phyloP scores from a whole-genome alignment of 1,140 invertebrate species.

The Diachasma alloeum region DNA sequence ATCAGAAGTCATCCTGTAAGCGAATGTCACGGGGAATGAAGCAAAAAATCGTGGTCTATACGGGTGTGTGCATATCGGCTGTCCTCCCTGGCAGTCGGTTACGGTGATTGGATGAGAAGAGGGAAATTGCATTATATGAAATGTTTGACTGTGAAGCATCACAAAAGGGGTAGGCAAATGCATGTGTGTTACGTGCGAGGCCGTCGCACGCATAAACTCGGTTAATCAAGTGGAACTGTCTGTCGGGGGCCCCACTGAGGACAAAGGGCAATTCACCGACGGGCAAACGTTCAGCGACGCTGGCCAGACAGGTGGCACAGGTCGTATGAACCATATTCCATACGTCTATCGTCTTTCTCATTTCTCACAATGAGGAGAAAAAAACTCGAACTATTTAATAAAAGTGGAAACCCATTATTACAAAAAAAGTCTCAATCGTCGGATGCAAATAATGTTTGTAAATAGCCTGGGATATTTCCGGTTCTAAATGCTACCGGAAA shows the following conservation, averaged over 20 bases:
- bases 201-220: conserved; percentile 56
- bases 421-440: background rate
- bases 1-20: background rate
- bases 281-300: background rate
- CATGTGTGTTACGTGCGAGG: background rate
- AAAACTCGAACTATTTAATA: background rate
- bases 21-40: background rate
- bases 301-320: conserved; percentile 17
- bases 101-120: conserved; percentile 2
- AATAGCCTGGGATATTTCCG: background rate
- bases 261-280: conserved; percentile 32
- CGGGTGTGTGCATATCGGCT: conserved; percentile 1
- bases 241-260: conserved; percentile 36
- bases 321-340: background rate
- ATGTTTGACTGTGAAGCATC: background rate
- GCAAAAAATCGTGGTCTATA: background rate
- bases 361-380: background rate
- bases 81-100: background rate
- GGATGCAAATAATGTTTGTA: background rate
- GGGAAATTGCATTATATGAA: background rate
- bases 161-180: conserved; percentile 1
- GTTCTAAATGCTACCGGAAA: no score
- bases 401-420: background rate
- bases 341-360: background rate
- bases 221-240: conserved; percentile 62